phyloP scores from a whole-genome alignment of 2,888 invertebrate species.

The Rhingia rostrata region DNA sequence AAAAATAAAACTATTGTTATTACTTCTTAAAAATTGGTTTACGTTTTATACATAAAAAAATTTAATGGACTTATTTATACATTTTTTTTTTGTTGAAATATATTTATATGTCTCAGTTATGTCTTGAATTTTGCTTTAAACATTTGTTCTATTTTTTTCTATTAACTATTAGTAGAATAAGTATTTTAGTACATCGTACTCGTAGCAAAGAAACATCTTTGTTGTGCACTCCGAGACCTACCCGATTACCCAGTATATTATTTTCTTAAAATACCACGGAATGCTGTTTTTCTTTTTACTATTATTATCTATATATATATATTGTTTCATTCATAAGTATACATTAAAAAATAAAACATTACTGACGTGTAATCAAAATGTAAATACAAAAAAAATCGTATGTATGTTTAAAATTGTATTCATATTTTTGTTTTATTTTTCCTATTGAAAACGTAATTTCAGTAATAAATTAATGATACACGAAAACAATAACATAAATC shows the following conservation, averaged over 20 bases:
- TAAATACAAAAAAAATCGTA: slow-evolving; percentile 42
- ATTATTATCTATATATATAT: background rate
- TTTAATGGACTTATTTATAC: slow-evolving; percentile 9
- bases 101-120: slow-evolving; percentile 31
- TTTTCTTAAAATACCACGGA: slow-evolving; percentile 17
- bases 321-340: slow-evolving; percentile 39
- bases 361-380: slow-evolving; percentile 60
- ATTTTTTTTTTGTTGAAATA: background rate
- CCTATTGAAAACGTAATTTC: slow-evolving; percentile 50
- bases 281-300: slow-evolving; percentile 14
- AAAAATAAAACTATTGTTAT: slow-evolving; percentile 45
- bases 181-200: slow-evolving; percentile 11
- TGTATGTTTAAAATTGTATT: slow-evolving; percentile 25
- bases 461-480: slow-evolving; percentile 37
- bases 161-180: slow-evolving; percentile 14
- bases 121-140: slow-evolving; percentile 31
- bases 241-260: slow-evolving; percentile 35
- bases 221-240: background rate
- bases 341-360: slow-evolving; percentile 21
- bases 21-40: slow-evolving; percentile 16
- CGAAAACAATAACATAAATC: slow-evolving; percentile 39
- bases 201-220: background rate
- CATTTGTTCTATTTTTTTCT: slow-evolving; percentile 10
- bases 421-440: slow-evolving; percentile 26
- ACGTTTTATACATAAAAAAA: slow-evolving; percentile 8